phyloP scores from a whole-genome alignment of 2,113 vertebrate genomes.

The Columbina picui region DNA sequence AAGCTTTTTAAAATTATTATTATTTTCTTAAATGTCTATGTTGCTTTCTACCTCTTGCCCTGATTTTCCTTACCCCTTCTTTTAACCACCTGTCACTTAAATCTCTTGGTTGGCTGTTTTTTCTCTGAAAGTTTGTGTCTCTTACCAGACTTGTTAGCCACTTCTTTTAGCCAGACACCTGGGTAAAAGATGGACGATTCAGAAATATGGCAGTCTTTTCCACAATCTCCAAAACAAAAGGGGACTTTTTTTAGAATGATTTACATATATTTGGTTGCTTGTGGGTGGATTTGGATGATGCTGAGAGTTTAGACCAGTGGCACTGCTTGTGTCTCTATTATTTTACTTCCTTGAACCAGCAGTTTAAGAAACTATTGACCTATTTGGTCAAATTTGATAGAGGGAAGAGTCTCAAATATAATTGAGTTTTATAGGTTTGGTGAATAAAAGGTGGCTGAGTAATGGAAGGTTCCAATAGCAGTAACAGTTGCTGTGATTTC shows the following conservation, averaged over 20 bases:
- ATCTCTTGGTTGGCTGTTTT: not conserved
- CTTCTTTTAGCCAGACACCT: not conserved
- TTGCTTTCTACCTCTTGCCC: not conserved
- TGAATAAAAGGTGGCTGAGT: not conserved
- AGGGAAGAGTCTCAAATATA: not conserved
- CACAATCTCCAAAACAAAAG: not conserved
- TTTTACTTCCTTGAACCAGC: constrained; percentile 13
- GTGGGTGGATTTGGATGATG: not conserved
- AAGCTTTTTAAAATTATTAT: too few relatives aligned
- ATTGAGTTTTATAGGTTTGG: not conserved
- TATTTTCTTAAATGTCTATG: not conserved
- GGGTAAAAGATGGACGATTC: not conserved
- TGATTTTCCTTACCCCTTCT: not conserved
- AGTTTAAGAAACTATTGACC: not conserved
- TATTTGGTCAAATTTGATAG: not conserved
- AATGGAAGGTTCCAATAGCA: not conserved
- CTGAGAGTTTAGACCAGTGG: constrained; percentile 39
- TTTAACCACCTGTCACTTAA: not conserved
- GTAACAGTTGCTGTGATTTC: not conserved
- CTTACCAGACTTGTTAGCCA: not conserved
- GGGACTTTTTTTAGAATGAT: not conserved
- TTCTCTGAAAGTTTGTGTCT: not conserved
- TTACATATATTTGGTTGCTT: constrained; percentile 19
- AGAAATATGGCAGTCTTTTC: not conserved
- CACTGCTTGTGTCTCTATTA: not conserved